Conservation (phyloP, 2,888 invertebrate genomes). For the Pristionchus mayeri region DNA sequence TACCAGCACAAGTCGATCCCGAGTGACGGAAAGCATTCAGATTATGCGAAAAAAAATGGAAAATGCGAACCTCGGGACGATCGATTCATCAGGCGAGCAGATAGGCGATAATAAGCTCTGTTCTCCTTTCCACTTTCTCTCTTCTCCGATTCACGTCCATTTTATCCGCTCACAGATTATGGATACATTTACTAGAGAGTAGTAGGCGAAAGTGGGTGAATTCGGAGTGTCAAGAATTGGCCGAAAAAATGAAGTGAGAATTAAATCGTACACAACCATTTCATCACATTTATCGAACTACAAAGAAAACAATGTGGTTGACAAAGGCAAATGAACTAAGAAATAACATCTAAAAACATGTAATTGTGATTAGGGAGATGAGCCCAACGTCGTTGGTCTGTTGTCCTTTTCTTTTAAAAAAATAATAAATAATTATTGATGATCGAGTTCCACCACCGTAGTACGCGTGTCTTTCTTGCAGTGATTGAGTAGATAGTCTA, state of each 20-base stretch:
- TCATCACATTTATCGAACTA: no score
- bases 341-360: no score
- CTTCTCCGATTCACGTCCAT: neutral
- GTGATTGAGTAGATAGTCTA: neutral
- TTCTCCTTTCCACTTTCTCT: no score
- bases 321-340: no score
- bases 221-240: neutral
- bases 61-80: neutral
- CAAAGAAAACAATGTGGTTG: no score
- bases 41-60: neutral
- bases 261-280: no score
- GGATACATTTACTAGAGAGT: neutral
- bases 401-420: no score
- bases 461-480: neutral
- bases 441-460: neutral
- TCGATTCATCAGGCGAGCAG: neutral
- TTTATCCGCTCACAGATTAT: conserved; percentile 13
- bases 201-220: neutral
- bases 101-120: conserved; percentile 1
- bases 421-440: neutral
- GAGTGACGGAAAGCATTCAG: conserved; percentile 16
- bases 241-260: no score
- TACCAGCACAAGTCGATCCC: neutral
- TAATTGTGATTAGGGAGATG: no score
- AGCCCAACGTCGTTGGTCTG: no score